Base-by-base conservation (phyloP, 2,888 invertebrate genomes). In the Pycnomerus fuliginosus region DNA sequence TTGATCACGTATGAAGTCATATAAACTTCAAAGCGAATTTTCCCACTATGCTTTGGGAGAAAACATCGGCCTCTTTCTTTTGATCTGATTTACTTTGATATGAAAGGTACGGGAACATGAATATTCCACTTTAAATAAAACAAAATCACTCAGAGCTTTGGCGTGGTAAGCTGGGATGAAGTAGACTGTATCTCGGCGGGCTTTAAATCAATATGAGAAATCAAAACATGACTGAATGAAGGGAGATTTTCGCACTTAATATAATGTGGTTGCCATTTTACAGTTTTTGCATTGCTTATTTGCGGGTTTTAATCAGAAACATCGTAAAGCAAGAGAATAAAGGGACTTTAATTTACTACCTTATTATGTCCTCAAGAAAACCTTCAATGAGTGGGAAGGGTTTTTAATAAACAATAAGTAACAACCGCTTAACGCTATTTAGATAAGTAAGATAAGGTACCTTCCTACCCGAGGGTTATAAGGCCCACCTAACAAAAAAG, bases 71-170 rank as follows among this genome's bases (percentile, higher is more conserved):
- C 40, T n/a, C 47, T 49, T 57, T 48, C 49, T 55, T 61, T 62
- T 62, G 61, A 62, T 56, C 57, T 55, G 58, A 61, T 62, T 62
- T 62, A 52, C 60, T 59, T 59, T 60, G 60, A 62, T 60, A 59
- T 51, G 56, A 53, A 61, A 60, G 52, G 58, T 53, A 56, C 44
- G 56, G n/a, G 44, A 61, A 55, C 56, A 54, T 58, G 58, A 60
- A 62, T 58, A 60, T 60, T 60, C 57, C 54, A 56, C 57, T 54
- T 58, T 52, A 55, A 55, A 58, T 52, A 59, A 56, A 60, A 60
- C 52, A 58, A 55, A 62, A 62, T 60, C 59, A 58, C 51, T 54
- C 56, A 49, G 50, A 45, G 47, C 53, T 48, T 59, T 55, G 56
- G 48, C 48, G 56, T 54, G 52, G 61, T 55, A 59, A 60, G 58